Conservation (phyloP, 2,113 vertebrate genomes). For the Hemiprocne comata region DNA sequence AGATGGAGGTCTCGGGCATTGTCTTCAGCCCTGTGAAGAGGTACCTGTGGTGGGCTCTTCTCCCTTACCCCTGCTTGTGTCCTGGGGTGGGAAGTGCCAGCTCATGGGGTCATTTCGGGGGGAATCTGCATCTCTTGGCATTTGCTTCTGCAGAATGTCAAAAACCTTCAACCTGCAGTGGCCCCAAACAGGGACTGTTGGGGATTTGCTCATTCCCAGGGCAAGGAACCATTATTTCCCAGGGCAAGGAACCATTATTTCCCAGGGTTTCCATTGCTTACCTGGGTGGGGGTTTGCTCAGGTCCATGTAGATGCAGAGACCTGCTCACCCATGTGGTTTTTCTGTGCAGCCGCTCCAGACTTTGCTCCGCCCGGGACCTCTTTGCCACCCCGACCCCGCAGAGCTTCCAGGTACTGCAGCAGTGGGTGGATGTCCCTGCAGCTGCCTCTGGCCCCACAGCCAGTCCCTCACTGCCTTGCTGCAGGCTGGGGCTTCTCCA, state of each 20-base stretch:
- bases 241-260: neutral
- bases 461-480: neutral
- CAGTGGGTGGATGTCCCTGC: fast-evolving
- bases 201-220: neutral
- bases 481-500: neutral
- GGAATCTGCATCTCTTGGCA: neutral
- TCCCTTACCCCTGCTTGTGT: neutral
- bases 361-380: slow-evolving; percentile 69
- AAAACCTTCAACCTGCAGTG: neutral
- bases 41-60: slow-evolving; percentile 46
- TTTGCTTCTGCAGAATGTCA: neutral
- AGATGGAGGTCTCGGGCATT: slow-evolving; percentile 79
- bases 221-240: neutral
- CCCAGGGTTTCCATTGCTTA: neutral
- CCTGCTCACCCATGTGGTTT: neutral
- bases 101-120: neutral
- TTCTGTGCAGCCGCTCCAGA: slow-evolving; percentile 77
- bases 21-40: slow-evolving; percentile 87
- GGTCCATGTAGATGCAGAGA: neutral
- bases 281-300: neutral
- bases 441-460: neutral
- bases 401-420: slow-evolving; percentile 86
- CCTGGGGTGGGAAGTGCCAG: neutral
- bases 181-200: neutral
- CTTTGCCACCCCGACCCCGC: slow-evolving; percentile 71